Evolutionary conservation across 1,140 invertebrate genomes (phyloP), one percentile per base, ranked within the genome.

Genomic region (Cherax quadricarinatus): DNA sequence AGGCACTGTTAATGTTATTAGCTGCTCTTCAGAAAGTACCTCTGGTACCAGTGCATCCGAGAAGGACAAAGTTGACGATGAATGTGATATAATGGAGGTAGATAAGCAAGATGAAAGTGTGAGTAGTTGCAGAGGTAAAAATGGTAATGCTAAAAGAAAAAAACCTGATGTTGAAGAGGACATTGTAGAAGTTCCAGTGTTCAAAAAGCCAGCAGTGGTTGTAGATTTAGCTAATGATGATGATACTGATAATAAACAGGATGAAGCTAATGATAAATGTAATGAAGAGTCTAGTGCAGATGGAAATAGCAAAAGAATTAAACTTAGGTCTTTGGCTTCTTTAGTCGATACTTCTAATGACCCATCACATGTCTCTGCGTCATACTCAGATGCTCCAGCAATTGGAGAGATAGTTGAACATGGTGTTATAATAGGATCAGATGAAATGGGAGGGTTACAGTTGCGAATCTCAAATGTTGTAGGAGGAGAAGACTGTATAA

Each of bases 401-500:
- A 92, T 93, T 66, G 93, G 93, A 70, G 93, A 93, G 49, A 93
- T 93, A 49, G 84, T 93, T 24, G 89, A 93, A 62, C 93, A 93
- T 88, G 88, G 88, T 51, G 87, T 92, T 41, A 91, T 93, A 51
- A 89, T 93, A 16, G 89, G 87, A 16, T 90, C 87, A 49, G 88
- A 90, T 53, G 93, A 93, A 60, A 91, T 89, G 85, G 93, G 89
- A 53, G 93, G 88, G n/a, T 85, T 93, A 78, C 91, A 90, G 62
- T 83, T 93, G 62, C 86, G 92, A 84, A 93, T 93, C 60, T 92
- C 93, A n/a, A 93, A 93, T 91, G 93, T 93, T n/a, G 92, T 93
- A 14, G 92, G 93, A 10, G 93, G 91, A 75, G 93, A 93, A 75
- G 93, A 93, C 53, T 91, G 91, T 49, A 93, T 93, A 66, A 93